Evolutionary conservation across 2,888 invertebrate species (phyloP).

Genomic region (Nemapogon koenigi): DNA sequence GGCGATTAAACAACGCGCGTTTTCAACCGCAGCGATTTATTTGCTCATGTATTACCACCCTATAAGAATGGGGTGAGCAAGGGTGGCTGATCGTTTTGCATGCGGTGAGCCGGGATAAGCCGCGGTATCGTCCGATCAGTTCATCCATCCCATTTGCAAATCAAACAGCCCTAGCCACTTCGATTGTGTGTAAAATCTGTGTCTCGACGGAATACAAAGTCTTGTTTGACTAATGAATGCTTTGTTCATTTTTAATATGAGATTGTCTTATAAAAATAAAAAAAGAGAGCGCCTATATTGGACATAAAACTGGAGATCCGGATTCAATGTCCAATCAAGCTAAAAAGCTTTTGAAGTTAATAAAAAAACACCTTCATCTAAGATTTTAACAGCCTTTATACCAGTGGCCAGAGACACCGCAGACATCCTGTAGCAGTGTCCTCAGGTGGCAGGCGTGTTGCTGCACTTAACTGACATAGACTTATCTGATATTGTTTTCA

Average conservation of each 20-base stretch:
- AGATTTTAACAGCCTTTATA: no score
- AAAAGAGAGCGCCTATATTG: no score
- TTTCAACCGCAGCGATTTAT: background rate
- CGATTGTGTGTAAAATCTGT: conserved; percentile 7
- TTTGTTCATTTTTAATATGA: background rate
- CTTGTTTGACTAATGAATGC: conserved; percentile 5
- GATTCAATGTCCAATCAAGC: no score
- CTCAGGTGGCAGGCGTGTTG: no score
- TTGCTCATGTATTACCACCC: background rate
- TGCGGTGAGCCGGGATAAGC: conserved; percentile 10
- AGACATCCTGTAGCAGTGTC: no score
- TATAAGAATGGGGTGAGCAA: conserved; percentile 1
- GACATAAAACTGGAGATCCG: no score
- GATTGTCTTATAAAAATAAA: background rate
- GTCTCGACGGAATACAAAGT: background rate
- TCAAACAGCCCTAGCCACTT: conserved; percentile 8
- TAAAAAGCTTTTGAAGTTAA: no score
- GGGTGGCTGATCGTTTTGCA: conserved; percentile 2
- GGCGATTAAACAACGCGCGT: no score
- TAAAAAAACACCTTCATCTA: no score
- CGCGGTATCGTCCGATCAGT: conserved; percentile 9
- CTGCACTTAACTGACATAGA: no score
- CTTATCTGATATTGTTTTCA: no score
- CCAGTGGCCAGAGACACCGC: no score
- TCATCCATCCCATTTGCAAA: conserved; percentile 11